Percentiles rank a stretch among this genome's conserved stretches.
phyloP scores from a whole-genome alignment of 2,113 vertebrate genomes.

The Hydrolagus affinis region DNA sequence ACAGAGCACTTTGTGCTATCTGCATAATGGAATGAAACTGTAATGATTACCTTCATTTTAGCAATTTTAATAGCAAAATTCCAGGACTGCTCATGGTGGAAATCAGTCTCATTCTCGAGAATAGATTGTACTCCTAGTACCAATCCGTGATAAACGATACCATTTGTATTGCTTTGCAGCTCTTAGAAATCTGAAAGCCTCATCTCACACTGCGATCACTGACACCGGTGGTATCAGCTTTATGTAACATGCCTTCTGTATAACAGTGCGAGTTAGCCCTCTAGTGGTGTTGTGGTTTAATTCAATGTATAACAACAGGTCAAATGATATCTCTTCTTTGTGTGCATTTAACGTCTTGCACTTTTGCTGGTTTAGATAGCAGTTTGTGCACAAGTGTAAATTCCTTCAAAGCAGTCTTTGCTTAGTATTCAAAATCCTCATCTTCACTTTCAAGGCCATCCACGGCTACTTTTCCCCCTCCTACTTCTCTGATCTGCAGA shows the following conservation, averaged over 20 bases:
- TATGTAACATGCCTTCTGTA: background rate
- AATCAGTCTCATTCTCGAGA: background rate
- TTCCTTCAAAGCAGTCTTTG: background rate
- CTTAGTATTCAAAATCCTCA: too few species aligned
- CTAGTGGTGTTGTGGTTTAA: background rate
- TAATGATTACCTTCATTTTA: too few species aligned
- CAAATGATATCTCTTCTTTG: background rate
- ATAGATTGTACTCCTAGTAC: background rate
- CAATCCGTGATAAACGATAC: background rate
- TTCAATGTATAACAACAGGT: background rate
- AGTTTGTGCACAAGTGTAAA: background rate
- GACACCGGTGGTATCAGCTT: background rate
- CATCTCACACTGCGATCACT: background rate
- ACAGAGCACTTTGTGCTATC: too few species aligned
- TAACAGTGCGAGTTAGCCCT: background rate
- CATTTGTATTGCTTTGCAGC: too few species aligned
- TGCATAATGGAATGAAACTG: too few species aligned
- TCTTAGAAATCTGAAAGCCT: background rate
- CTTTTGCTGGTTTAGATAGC: background rate
- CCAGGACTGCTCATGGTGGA: background rate
- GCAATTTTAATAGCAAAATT: background rate
- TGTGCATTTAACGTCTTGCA: background rate
- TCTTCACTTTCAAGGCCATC: too few species aligned
- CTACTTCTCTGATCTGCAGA: too few species aligned
- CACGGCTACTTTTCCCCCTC: too few species aligned